Percentiles rank a stretch among this genome's conserved stretches.
Evolutionary conservation across 2,888 invertebrate genomes (phyloP).

Genomic region (Pseudococcus viburni): DNA sequence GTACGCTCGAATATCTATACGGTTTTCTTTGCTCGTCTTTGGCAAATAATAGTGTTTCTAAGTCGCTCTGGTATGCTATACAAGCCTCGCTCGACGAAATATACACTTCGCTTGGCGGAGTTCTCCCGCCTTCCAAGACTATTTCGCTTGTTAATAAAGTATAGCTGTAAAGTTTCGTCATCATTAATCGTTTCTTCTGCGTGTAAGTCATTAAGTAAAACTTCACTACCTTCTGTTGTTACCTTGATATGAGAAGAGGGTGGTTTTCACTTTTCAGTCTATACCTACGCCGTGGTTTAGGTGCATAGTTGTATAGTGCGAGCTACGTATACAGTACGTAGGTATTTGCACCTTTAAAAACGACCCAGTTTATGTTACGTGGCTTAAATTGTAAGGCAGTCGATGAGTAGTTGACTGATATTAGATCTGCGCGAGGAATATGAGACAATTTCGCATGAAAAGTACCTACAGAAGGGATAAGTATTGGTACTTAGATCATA

Average conservation of each 20-base stretch:
- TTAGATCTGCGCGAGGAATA: neutral
- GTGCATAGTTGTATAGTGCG: neutral
- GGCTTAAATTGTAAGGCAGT: neutral
- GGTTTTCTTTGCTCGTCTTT: slow-evolving; percentile 6
- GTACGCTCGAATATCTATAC: neutral
- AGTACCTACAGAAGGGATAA: neutral
- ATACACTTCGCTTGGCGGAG: neutral
- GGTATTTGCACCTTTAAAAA: neutral
- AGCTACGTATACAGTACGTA: neutral
- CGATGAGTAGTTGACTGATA: slow-evolving; percentile 14
- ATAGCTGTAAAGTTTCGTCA: slow-evolving; percentile 16
- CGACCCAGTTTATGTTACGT: neutral
- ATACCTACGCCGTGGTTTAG: neutral
- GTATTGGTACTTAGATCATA: no score
- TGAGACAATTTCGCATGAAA: neutral
- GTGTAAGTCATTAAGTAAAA: slow-evolving; percentile 31
- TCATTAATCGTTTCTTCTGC: slow-evolving; percentile 32
- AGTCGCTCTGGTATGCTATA: neutral
- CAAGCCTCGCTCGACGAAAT: neutral
- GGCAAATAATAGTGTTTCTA: slow-evolving; percentile 6
- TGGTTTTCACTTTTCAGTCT: neutral
- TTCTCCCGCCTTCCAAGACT: neutral
- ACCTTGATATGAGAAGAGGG: slow-evolving; percentile 12
- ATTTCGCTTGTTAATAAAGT: slow-evolving; percentile 19
- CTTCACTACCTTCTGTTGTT: slow-evolving; percentile 35